Percentiles rank a stretch among this genome's conserved stretches.
Evolutionary conservation across 2,888 invertebrate species (phyloP).

Genomic region (Trichopria drosophilae): DNA sequence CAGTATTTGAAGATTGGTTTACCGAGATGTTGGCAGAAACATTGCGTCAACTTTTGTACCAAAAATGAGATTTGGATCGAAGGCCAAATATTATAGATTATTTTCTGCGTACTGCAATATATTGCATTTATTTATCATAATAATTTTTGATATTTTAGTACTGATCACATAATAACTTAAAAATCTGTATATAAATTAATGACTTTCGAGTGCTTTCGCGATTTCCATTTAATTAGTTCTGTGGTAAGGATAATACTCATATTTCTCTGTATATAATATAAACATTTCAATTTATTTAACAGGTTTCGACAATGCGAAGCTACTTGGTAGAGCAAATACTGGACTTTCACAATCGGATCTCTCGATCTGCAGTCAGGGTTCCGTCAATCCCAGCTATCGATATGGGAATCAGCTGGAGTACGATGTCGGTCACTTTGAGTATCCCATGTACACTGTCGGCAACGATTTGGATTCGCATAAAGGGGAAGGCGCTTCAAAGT

Average conservation of each 20-base stretch:
- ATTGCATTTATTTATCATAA: too few species aligned
- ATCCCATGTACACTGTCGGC: constrained; percentile 62
- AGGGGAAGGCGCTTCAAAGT: constrained; percentile 42
- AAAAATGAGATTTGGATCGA: too few species aligned
- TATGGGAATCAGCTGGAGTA: constrained; percentile 81
- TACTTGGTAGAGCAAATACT: constrained; percentile 67
- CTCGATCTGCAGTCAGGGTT: constrained; percentile 72
- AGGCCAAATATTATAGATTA: too few species aligned
- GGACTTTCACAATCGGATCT: constrained; percentile 82
- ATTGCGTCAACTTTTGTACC: too few species aligned
- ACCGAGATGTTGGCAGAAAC: too few species aligned
- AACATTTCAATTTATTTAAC: constrained; percentile 25
- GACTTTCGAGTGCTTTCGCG: too few species aligned
- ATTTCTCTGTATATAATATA: constrained; percentile 1
- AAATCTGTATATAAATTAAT: too few species aligned
- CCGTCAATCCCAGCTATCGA: constrained; percentile 73
- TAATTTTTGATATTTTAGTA: too few species aligned
- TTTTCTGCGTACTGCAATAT: too few species aligned
- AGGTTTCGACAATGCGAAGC: constrained; percentile 55
- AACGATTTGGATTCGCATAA: constrained; percentile 58
- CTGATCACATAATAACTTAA: too few species aligned
- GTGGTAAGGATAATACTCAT: constrained; percentile 1
- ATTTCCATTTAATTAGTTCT: too few species aligned
- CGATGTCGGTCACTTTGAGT: constrained; percentile 73
- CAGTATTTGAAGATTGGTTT: too few species aligned